Evolutionary conservation across 2,797 vertebrate species (phyloP).

Genomic region (Discoglossus pictus): DNA sequence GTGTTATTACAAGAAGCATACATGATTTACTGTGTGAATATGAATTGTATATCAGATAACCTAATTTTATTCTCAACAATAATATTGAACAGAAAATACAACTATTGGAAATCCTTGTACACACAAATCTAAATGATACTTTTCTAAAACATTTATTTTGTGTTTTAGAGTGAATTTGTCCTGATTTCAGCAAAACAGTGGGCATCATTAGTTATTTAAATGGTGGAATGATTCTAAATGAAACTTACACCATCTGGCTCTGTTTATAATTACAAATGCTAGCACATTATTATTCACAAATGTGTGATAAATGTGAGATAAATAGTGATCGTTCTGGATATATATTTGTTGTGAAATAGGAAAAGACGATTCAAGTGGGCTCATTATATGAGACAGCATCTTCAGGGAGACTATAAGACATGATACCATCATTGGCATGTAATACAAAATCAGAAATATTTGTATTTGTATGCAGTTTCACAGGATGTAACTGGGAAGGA

Average conservation of each 20-base stretch:
- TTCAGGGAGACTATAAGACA: conserved; percentile 19
- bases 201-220: conserved; percentile 38
- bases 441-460: no score
- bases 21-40: no score
- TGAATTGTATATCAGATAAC: no score
- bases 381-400: conserved; percentile 15
- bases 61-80: no score
- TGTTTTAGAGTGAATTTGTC: not conserved
- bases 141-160: not conserved
- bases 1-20: no score
- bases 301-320: conserved; percentile 34
- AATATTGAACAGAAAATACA: no score
- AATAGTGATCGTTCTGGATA: conserved; percentile 30
- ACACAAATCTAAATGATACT: not conserved
- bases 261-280: conserved; percentile 44
- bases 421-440: not conserved
- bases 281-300: conserved; percentile 38
- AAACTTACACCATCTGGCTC: conserved; percentile 35
- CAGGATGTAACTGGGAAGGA: no score
- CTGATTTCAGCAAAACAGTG: conserved; percentile 15
- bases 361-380: conserved; percentile 11
- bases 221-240: conserved; percentile 42
- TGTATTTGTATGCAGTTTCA: no score
- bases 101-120: not conserved
- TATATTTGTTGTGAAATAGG: conserved; percentile 18